phyloP scores from a whole-genome alignment of 2,797 vertebrate species.

The Sparus aurata region DNA sequence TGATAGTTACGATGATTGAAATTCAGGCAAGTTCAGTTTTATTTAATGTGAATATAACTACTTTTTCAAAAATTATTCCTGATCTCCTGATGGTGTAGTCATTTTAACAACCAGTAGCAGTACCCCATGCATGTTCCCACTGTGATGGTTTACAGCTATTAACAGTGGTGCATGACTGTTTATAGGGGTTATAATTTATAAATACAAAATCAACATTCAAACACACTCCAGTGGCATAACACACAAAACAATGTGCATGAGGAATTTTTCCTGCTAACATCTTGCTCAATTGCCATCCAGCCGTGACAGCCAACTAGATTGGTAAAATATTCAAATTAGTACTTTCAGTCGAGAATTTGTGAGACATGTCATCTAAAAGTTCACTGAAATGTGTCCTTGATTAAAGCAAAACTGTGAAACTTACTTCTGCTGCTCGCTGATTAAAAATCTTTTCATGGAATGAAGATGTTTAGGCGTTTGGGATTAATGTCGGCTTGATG shows the following conservation, averaged over 20 bases:
- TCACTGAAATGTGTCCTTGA: neutral
- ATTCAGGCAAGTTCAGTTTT: neutral
- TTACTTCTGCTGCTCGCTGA: neutral
- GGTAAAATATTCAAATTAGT: constrained; percentile 13
- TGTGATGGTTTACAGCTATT: constrained; percentile 28
- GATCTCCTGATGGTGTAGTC: constrained; percentile 6
- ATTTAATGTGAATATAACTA: constrained; percentile 1
- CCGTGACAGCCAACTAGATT: neutral
- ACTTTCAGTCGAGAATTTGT: neutral
- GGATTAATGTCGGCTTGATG: neutral
- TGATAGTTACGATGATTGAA: constrained; percentile 15
- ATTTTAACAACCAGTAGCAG: constrained; percentile 34
- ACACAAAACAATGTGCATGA: neutral
- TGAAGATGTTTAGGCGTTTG: neutral
- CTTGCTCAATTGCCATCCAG: constrained; percentile 5
- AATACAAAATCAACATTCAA: constrained; percentile 10
- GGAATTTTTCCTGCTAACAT: neutral
- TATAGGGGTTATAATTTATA: constrained; percentile 25
- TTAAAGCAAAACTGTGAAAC: neutral
- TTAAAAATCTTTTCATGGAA: neutral
- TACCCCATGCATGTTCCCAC: neutral
- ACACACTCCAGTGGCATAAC: neutral
- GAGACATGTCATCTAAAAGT: neutral
- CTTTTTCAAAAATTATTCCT: constrained; percentile 4
- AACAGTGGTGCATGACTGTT: constrained; percentile 33